These are phyloP conservation scores for Sphaerodactylus townsendi DNA, from an alignment of 2,113 vertebrate genomes.

Conservation along the genomic window DNA sequence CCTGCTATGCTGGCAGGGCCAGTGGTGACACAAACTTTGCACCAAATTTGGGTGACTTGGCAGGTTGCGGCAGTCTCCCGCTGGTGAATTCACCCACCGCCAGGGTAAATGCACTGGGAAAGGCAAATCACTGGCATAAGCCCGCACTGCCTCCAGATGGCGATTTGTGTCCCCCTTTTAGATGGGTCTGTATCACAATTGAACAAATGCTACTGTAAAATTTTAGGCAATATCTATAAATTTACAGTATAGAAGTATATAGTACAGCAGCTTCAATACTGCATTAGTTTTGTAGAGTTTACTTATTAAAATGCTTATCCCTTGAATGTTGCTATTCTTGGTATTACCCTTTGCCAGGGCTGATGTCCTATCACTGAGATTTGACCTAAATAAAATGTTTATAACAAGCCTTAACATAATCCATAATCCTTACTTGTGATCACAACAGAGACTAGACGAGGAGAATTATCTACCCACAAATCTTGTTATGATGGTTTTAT, in stretches of 20 bases:
- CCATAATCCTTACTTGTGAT: background rate
- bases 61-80: no score
- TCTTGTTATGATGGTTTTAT: background rate
- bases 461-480: background rate
- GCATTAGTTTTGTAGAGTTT: background rate
- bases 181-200: background rate
- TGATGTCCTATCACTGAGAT: background rate
- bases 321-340: background rate
- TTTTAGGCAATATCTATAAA: no score
- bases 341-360: no score
- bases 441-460: background rate
- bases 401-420: background rate
- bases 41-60: no score
- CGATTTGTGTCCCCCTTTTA: no score
- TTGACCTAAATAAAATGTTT: background rate
- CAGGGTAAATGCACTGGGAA: no score
- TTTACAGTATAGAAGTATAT: no score
- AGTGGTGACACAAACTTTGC: no score
- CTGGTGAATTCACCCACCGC: no score
- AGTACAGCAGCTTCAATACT: rapidly evolving
- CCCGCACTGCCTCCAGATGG: no score
- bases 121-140: no score
- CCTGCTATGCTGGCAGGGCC: no score
- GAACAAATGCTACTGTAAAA: conserved; percentile 13
- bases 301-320: background rate